These are phyloP conservation scores for Anser brachyrhynchus DNA, from an alignment of 2,113 vertebrate species.

Conservation along the genomic window DNA sequence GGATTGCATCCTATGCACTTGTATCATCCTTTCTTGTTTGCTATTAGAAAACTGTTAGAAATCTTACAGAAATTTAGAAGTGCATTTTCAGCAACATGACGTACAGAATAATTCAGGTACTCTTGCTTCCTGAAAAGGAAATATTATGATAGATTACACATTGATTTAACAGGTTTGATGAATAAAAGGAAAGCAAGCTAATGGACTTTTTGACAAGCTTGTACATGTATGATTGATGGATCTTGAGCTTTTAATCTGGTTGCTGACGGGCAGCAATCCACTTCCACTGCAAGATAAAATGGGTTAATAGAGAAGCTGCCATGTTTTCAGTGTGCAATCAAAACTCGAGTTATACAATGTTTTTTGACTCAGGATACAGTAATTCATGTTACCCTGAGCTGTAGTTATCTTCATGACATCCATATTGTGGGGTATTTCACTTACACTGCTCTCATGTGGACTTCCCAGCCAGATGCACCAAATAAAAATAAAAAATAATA, in stretches of 20 bases:
- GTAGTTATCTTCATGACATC: background rate
- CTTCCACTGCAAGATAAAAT: background rate
- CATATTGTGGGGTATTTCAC: background rate
- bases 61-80: conserved; percentile 35
- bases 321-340: background rate
- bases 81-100: conserved; percentile 47
- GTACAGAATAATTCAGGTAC: background rate
- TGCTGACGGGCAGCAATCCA: background rate
- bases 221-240: fast-evolving
- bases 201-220: background rate
- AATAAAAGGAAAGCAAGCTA: background rate
- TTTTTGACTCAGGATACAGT: background rate
- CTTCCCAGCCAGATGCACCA: background rate
- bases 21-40: conserved; percentile 19
- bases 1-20: conserved; percentile 32
- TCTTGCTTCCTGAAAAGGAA: background rate
- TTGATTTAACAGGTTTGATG: background rate
- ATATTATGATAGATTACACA: background rate
- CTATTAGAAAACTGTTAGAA: conserved; percentile 12
- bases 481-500: background rate
- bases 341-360: background rate
- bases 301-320: background rate
- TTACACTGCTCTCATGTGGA: background rate
- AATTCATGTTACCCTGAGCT: background rate
- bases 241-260: background rate